Base-by-base conservation (phyloP, 2,113 vertebrate species). In the Callaeas wilsoni region DNA sequence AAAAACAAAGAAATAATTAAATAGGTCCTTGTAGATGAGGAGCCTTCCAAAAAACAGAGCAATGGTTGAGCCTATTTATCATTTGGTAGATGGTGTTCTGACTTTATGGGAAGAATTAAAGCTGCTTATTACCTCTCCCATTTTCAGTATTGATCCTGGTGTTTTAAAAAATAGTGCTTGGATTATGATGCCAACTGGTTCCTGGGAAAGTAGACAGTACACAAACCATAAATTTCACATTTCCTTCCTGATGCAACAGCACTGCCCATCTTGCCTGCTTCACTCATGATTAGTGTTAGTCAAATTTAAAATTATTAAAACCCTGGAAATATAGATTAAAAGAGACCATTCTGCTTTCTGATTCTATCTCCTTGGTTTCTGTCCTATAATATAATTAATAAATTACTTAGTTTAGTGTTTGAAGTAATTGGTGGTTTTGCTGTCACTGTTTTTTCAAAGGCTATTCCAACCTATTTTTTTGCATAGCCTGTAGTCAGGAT, bases 1-100 rank as follows among this genome's bases (percentile, higher is more conserved):
- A 95, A 96, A 97, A 83, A 70, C 76, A 96, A 93, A 86, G 83
- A 90, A 97, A 95, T 94, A 96, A 96, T 95, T 92, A 95, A 92
- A 95, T 81, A 96, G 85, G 47, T 92, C 64, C 88, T 96, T 77
- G 80, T 92, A 80, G 90, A 77, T 90, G 89, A 94, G 88, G 60
- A 92, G 76, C 80, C 87, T 92, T 89, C 67, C 82, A 90, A 90
- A 93, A 93, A 94, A 93, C 23, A 90, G 59, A 89, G 83, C 57
- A 78, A 84, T 27, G 16, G 56, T 71, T 79, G 44, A 63, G 37
- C 73, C 56, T 78, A 86, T 97, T 93, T 79, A 89, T 95, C 95
- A 87, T 89, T 87, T 92, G 83, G 64, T 93, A 89, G 92, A 92
- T 37, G 83, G 91, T 82, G 80, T 84, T 90, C 75, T 86, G 93